phyloP scores from a whole-genome alignment of 2,888 invertebrate genomes.

The Eupithecia vulgata region DNA sequence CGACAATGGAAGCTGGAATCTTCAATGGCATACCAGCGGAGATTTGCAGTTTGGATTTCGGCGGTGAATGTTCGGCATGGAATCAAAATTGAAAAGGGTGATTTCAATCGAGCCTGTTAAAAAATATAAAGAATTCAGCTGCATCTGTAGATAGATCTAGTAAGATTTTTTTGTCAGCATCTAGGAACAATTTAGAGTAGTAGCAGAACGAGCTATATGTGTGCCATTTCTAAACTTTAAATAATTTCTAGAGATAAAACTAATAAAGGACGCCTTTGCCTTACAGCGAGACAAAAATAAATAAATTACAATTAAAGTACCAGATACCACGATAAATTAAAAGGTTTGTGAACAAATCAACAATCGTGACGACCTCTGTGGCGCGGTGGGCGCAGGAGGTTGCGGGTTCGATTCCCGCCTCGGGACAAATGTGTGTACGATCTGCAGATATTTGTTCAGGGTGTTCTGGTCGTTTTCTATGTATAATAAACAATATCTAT shows the following conservation, averaged over 20 bases:
- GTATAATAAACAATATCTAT: no score
- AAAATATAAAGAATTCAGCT: background rate
- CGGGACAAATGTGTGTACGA: no score
- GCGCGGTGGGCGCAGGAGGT: no score
- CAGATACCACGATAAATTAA: background rate
- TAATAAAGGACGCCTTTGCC: background rate
- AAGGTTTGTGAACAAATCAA: background rate
- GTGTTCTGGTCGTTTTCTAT: no score
- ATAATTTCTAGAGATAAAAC: background rate
- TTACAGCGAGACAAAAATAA: background rate
- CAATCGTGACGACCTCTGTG: no score
- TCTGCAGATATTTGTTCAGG: no score
- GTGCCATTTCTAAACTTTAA: no score
- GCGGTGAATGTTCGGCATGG: conserved; percentile 31
- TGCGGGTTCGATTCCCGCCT: no score
- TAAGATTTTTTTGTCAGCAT: background rate
- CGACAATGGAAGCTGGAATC: conserved; percentile 48
- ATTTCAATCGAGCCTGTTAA: background rate
- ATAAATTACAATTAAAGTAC: background rate
- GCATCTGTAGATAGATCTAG: background rate
- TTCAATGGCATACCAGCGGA: conserved; percentile 41
- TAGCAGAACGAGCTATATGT: background rate
- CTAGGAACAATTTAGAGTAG: background rate
- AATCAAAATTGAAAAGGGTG: conserved; percentile 18
- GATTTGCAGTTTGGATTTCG: conserved; percentile 34